Evolutionary conservation across 2,888 invertebrate species (phyloP).

Genomic region (Calliopum simillimum): DNA sequence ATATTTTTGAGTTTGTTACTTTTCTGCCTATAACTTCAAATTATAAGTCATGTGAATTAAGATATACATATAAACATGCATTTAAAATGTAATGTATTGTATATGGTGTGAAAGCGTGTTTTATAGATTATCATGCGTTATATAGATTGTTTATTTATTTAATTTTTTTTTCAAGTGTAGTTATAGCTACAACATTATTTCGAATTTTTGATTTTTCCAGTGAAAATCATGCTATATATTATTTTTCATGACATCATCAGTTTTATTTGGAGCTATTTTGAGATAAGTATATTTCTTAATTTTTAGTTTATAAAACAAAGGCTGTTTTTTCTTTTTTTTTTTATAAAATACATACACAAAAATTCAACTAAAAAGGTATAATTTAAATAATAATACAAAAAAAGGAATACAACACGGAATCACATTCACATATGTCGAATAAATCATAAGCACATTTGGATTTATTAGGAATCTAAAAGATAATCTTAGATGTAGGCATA

Average conservation of each 20-base stretch:
- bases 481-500: neutral
- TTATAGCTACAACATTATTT: too few species aligned
- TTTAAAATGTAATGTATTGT: neutral
- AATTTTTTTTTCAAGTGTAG: neutral
- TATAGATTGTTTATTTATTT: neutral
- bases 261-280: constrained; percentile 7
- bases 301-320: neutral
- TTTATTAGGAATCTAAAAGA: constrained; percentile 2
- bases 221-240: neutral
- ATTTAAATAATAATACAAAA: constrained; percentile 30
- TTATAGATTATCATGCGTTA: constrained; percentile 14
- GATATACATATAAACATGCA: neutral
- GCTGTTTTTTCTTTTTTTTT: neutral
- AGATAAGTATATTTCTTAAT: neutral
- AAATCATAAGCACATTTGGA: neutral
- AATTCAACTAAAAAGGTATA: constrained; percentile 5
- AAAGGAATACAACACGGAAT: constrained; percentile 40
- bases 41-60: neutral
- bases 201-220: neutral
- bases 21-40: neutral
- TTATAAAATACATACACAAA: neutral
- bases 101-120: constrained; percentile 2
- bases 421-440: constrained; percentile 39
- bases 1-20: neutral
- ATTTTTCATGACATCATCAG: neutral